Evolutionary conservation across 2,797 vertebrate genomes (phyloP).

Genomic region (Tachyglossus aculeatus): DNA sequence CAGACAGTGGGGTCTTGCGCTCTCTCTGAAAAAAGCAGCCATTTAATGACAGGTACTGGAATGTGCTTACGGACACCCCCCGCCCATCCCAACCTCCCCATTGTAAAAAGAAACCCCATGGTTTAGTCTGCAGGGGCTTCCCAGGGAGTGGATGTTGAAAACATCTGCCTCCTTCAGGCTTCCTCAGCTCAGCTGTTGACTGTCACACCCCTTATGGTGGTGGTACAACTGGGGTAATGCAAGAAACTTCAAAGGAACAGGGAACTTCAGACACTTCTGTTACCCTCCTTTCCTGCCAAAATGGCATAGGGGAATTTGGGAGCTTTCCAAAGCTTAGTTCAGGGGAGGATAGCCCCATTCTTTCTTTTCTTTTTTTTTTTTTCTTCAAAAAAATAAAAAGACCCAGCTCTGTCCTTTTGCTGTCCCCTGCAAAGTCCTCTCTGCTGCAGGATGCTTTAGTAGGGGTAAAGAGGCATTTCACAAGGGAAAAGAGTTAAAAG

Average conservation of each 20-base stretch:
- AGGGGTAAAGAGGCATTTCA: too few relatives aligned
- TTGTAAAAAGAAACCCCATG: slow-evolving; percentile 32
- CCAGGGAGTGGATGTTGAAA: slow-evolving; percentile 6
- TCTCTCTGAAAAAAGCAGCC: slow-evolving; percentile 8
- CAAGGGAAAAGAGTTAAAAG: too few relatives aligned
- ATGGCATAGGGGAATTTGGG: background rate
- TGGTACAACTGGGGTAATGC: background rate
- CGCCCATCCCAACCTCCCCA: background rate
- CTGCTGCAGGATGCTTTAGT: too few relatives aligned
- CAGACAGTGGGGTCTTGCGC: background rate
- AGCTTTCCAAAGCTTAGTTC: too few relatives aligned
- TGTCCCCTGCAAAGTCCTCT: too few relatives aligned
- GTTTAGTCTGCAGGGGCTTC: slow-evolving; percentile 64
- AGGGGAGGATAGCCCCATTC: too few relatives aligned
- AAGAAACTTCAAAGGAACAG: background rate
- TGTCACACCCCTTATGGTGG: slow-evolving; percentile 29
- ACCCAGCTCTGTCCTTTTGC: too few relatives aligned
- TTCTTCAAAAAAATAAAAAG: too few relatives aligned
- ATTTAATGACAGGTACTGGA: slow-evolving; percentile 44
- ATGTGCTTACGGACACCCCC: background rate
- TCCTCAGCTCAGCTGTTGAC: background rate
- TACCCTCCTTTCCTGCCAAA: too few relatives aligned
- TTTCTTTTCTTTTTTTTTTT: too few relatives aligned
- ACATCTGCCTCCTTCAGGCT: slow-evolving; percentile 37
- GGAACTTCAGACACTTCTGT: too few relatives aligned